phyloP scores from a whole-genome alignment of 2,888 invertebrate species.

The Dinocampus coccinellae region DNA sequence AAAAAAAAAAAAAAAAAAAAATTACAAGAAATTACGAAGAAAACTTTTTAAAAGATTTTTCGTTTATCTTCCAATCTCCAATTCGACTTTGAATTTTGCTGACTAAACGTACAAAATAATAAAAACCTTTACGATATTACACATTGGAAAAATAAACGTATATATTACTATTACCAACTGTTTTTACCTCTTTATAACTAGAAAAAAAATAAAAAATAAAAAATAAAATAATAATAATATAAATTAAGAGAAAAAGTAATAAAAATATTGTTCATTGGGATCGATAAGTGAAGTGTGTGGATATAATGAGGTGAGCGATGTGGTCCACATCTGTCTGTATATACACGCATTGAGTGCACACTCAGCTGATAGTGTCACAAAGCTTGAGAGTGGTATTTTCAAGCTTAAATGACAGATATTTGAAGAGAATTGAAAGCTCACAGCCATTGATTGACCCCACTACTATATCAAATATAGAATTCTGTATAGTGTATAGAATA shows the following conservation, averaged over 20 bases:
- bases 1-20: neutral
- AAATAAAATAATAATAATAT: too few relatives aligned
- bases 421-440: conserved; percentile 60
- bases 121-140: neutral
- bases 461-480: neutral
- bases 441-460: conserved; percentile 63
- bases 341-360: conserved; percentile 51
- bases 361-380: conserved; percentile 62
- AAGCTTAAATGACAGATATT: conserved; percentile 64
- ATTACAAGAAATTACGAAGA: neutral
- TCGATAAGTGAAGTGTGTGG: neutral
- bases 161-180: neutral
- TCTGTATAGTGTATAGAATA: neutral
- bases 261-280: neutral
- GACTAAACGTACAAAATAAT: neutral
- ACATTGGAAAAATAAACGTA: neutral
- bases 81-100: neutral
- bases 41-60: neutral
- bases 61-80: conserved; percentile 1
- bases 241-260: too few relatives aligned
- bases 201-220: neutral
- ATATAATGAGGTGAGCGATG: neutral
- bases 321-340: conserved; percentile 28
- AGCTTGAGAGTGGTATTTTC: conserved; percentile 58
- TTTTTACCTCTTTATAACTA: neutral